phyloP scores from a whole-genome alignment of 2,888 invertebrate species.

The Beris morrisii region DNA sequence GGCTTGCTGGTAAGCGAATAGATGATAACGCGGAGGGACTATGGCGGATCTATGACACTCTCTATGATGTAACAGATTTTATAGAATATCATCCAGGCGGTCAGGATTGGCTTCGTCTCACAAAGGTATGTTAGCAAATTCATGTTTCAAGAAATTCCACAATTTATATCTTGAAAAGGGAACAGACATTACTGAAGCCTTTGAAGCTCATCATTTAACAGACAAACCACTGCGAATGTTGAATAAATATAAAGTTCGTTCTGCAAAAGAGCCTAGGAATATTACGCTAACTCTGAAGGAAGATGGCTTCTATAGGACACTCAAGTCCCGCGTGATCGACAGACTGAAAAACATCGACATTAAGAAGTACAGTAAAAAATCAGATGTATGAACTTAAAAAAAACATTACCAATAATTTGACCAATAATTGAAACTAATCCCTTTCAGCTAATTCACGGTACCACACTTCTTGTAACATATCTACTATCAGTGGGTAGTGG shows the following conservation, averaged over 20 bases:
- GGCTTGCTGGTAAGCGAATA: constrained; percentile 66
- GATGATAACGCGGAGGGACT: constrained; percentile 76
- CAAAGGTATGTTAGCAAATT: constrained; percentile 59
- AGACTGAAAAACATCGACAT: constrained; percentile 61
- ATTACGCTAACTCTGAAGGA: constrained; percentile 73
- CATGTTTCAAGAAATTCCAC: background rate
- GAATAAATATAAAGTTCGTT: constrained; percentile 66
- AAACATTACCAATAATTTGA: background rate
- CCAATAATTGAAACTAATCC: background rate
- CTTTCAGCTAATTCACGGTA: constrained; percentile 52
- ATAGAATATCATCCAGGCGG: constrained; percentile 84
- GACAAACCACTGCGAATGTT: constrained; percentile 62
- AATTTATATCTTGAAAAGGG: constrained; percentile 57
- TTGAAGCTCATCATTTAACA: constrained; percentile 72
- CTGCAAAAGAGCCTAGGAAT: constrained; percentile 66
- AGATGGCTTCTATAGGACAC: constrained; percentile 72
- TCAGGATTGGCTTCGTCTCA: constrained; percentile 69
- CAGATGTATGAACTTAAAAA: constrained; percentile 49
- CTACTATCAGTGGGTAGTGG: constrained; percentile 52
- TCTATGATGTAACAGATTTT: constrained; percentile 86
- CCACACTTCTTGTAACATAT: constrained; percentile 52
- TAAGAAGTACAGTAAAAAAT: constrained; percentile 33
- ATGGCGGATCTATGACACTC: constrained; percentile 73
- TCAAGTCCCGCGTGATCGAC: constrained; percentile 64
- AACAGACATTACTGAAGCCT: constrained; percentile 79